Evolutionary conservation across 53 echinoderm and acorn worm species (phyloP), one percentile per base, ranked within the genome.

Genomic region (Paelopatides confundens): DNA sequence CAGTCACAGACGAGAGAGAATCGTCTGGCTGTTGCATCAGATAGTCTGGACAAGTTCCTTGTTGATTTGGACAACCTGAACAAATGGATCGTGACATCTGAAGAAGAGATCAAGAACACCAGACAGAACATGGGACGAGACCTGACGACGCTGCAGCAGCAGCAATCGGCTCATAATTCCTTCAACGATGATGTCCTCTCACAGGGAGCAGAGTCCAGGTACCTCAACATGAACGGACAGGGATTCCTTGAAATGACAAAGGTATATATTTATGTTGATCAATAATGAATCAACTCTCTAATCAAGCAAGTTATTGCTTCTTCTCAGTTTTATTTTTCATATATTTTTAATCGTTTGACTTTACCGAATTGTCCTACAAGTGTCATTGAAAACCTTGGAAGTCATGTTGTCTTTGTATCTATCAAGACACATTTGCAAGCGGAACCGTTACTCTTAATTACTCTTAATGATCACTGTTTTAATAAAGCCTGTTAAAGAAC

Each of bases 151-250:
- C 90, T 99, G 53, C 86, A 94, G 66, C 77, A 83, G 50, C 99
- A 99, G 84, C 79, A 88, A 63, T 77, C 87, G 62, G 82, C 87
- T 31, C 95, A 96, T 85, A 92, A 64, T 62, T 71, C 82, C 9
- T 89, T 95, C 93, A 93, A 94, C 40, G 94, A 99, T 66, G 90
- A 89, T 36, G 90, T 99, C 77, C 52, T 96, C 81, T 69, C 92
- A 0, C 92, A 94, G 53, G 95, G 94, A 31, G 99, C 95, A 29
- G 99, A 99, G 29, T 91, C 93, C 5, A 65, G 96, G 23, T 99
- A 94, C 91, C 63, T 99, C 68, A 99, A 99, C 86, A 99, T 96
- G 96, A 94, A 94, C n/a, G 99, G 93, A 35, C 94, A 96, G 77
- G 88, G 94, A 63, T 92, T 91, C 86, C 40, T 94, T 63, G 99